Evolutionary conservation across 1,140 invertebrate species (phyloP).

Genomic region (Drosophila sturtevanti): DNA sequence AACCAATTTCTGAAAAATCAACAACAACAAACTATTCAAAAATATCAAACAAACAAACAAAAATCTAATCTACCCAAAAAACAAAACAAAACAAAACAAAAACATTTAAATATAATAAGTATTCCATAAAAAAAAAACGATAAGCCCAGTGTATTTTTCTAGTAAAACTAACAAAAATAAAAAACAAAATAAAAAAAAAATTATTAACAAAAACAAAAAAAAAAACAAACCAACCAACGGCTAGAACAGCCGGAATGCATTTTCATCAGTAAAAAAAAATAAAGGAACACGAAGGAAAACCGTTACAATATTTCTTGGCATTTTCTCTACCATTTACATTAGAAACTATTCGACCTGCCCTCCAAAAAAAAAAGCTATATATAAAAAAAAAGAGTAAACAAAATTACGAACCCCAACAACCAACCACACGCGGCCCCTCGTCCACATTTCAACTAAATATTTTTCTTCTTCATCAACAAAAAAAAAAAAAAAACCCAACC

Average conservation of each 20-base stretch:
- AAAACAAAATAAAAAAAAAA: constrained; percentile 39
- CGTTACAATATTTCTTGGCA: constrained; percentile 71
- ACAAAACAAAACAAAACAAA: constrained; percentile 22
- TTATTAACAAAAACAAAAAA: constrained; percentile 40
- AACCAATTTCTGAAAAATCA: constrained; percentile 55
- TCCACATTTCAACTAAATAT: not conserved
- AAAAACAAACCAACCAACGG: constrained; percentile 47
- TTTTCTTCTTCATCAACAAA: constrained; percentile 16
- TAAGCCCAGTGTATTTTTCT: constrained; percentile 78
- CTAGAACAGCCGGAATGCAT: constrained; percentile 67
- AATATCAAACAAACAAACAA: constrained; percentile 64
- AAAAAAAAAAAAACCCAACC: constrained; percentile 28
- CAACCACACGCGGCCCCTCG: constrained; percentile 6
- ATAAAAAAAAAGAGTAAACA: constrained; percentile 46
- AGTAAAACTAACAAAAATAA: constrained; percentile 68
- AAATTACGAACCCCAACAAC: constrained; percentile 31
- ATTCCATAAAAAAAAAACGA: constrained; percentile 45
- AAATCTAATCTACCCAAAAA: constrained; percentile 61
- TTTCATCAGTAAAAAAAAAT: constrained; percentile 50
- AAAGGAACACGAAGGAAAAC: constrained; percentile 49
- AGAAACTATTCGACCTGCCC: not conserved
- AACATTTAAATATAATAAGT: constrained; percentile 31
- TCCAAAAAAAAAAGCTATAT: constrained; percentile 36
- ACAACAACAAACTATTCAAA: constrained; percentile 58
- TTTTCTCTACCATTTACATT: constrained; percentile 46